Percentiles rank a stretch among this genome's conserved stretches.
These are phyloP conservation scores for Criorhina ranunculi DNA, from an alignment of 2,888 invertebrate genomes.

Conservation along the genomic window DNA sequence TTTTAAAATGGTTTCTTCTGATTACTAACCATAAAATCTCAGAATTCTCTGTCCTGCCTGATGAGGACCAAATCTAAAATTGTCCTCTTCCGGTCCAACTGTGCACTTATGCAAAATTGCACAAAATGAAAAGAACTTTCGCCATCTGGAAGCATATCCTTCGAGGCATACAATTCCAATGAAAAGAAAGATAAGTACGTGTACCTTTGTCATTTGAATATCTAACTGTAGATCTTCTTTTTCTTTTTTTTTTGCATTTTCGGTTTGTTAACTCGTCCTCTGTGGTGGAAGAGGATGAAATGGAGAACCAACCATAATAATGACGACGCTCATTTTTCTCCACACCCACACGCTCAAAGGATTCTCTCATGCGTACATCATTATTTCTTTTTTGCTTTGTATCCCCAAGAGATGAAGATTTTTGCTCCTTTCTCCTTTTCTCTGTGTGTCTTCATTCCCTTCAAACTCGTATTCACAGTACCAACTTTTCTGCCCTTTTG, in stretches of 20 bases:
- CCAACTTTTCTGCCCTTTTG: conserved; percentile 76
- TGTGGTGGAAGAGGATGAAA: conserved; percentile 72
- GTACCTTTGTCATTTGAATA: conserved; percentile 52
- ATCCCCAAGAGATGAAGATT: conserved; percentile 76
- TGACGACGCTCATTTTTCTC: conserved; percentile 46
- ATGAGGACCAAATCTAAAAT: conserved; percentile 28
- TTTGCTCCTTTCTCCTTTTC: conserved; percentile 40
- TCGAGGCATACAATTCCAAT: conserved; percentile 37
- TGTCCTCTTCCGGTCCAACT: conserved; percentile 41
- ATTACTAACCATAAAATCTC: neutral
- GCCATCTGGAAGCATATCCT: conserved; percentile 2
- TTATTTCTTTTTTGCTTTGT: conserved; percentile 80
- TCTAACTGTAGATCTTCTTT: conserved; percentile 58
- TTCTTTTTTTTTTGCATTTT: conserved; percentile 75
- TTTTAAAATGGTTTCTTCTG: neutral
- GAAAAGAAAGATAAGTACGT: conserved; percentile 56
- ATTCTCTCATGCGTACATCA: conserved; percentile 84
- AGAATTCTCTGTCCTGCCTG: conserved; percentile 2
- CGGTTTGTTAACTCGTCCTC: conserved; percentile 77
- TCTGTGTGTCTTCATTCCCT: conserved; percentile 15
- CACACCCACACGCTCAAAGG: conserved; percentile 78
- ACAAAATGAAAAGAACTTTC: conserved; percentile 32
- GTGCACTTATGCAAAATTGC: conserved; percentile 46
- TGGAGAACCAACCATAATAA: conserved; percentile 51
- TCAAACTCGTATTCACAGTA: conserved; percentile 44